Conservation (phyloP, 1,140 invertebrate species). For the Calosoma granatense region DNA sequence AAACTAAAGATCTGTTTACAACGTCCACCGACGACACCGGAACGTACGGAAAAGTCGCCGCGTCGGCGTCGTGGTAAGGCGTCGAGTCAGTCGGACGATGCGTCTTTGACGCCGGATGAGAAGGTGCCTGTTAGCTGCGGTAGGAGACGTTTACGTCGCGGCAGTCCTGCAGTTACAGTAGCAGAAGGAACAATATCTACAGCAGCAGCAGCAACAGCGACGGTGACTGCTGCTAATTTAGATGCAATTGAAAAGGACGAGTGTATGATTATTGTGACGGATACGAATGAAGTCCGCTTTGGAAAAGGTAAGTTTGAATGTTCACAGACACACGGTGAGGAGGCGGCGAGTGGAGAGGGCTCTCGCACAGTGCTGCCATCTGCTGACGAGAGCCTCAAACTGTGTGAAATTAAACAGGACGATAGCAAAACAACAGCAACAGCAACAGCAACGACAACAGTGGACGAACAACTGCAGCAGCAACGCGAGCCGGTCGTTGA, state of each 20-base stretch:
- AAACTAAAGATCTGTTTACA: slow-evolving; percentile 22
- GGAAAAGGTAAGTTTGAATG: slow-evolving; percentile 4
- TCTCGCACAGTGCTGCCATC: background rate
- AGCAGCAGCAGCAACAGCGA: background rate
- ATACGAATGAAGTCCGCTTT: background rate
- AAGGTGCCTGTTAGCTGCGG: slow-evolving; percentile 1
- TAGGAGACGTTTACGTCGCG: slow-evolving; percentile 12
- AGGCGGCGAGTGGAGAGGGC: background rate
- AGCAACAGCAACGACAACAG: too few species aligned
- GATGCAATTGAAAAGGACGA: slow-evolving; percentile 7
- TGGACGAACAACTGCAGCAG: too few species aligned
- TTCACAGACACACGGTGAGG: background rate
- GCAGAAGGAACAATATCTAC: background rate
- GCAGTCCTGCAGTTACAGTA: background rate
- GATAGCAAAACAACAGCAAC: too few species aligned
- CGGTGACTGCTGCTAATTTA: background rate
- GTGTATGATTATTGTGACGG: background rate
- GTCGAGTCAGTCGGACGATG: slow-evolving; percentile 16
- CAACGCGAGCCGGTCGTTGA: too few species aligned
- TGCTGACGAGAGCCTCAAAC: too few species aligned
- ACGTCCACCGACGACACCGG: slow-evolving; percentile 18
- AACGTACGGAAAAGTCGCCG: slow-evolving; percentile 16
- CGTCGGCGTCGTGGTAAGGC: slow-evolving; percentile 18
- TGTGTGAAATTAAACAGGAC: too few species aligned
- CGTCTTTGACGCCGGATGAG: slow-evolving; percentile 1